Base-by-base conservation (phyloP, 2,113 vertebrate genomes). In the Psettodes erumei region DNA sequence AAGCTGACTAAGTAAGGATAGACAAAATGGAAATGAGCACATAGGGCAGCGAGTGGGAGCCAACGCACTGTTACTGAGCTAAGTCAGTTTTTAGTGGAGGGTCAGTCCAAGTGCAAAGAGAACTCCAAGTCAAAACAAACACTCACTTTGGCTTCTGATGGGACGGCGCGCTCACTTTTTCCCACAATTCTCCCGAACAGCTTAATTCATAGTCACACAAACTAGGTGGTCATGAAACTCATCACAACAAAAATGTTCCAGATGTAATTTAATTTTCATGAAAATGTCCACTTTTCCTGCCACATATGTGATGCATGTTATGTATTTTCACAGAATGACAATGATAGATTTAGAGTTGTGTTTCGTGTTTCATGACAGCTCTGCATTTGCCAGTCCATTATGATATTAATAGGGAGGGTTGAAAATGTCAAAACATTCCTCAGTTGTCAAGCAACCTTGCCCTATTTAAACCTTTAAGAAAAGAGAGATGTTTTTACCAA, bases 101-200 rank as follows among this genome's bases (percentile, higher is more conserved):
- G 91, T 93, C 93, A 93, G 67, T 83, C 82, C 66, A 81, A 91
- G 90, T 91, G 87, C 90, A 91, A 84, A 79, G 83, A 88, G 89
- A 92, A 85, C 89, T 92, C 71, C 51, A 80, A 92, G 89, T 92
- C 88, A 92, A 93, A 93, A 91, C 86, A 93, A 90, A 93, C 86
- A 87, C 74, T 81, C 74, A 71, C 76, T 83, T 84, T 90, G 90
- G 88, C 86, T 86, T 90, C 82, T 91, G 86, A 91, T 47, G 87
- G 87, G 85, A 86, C 68, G 53, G 80, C 56, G n/a, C 28, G 50
- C 78, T 86, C 84, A 77, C 56, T 86, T 71, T 88, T 89, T 86
- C 86, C 88, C 87, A 85, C 81, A 89, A 84, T 86, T 82, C 82
- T 80, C 75, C 51, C 19, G 61, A 75, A 77, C 81, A 72, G 62